Percentiles rank a stretch among this genome's conserved stretches.
Conservation (phyloP, 1,140 invertebrate genomes). For the Eumeta japonica region DNA sequence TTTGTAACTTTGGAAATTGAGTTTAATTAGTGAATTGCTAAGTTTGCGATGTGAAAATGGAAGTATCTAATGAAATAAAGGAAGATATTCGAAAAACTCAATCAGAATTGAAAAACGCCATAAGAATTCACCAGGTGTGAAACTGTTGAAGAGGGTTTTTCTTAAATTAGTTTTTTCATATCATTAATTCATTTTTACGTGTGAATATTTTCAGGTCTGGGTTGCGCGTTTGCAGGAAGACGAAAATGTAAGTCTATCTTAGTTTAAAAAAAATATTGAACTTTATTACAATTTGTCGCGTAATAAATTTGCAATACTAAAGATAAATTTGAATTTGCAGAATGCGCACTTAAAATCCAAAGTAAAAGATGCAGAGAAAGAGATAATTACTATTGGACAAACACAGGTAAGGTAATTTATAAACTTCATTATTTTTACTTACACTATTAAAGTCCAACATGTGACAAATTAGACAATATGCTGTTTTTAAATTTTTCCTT, state of each 20-base stretch:
- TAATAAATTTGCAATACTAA: constrained; percentile 9
- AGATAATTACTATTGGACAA: constrained; percentile 56
- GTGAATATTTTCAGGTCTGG: constrained; percentile 59
- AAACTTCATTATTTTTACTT: too few species aligned
- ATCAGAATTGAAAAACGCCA: constrained; percentile 65
- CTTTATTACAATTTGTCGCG: background rate
- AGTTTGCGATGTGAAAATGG: constrained; percentile 60
- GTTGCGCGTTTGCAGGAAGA: constrained; percentile 60
- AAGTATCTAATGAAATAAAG: constrained; percentile 65
- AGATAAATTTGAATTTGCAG: constrained; percentile 26
- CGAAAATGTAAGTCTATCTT: constrained; percentile 60
- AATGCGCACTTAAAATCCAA: constrained; percentile 49
- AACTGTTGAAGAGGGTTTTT: constrained; percentile 9
- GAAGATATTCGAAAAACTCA: constrained; percentile 64
- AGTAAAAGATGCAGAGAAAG: constrained; percentile 56
- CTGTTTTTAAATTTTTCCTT: too few species aligned
- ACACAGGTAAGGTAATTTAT: constrained; percentile 50
- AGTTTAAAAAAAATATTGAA: too few species aligned
- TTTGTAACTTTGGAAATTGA: background rate
- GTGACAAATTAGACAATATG: too few species aligned
- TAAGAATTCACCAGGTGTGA: constrained; percentile 68
- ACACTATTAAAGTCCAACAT: too few species aligned
- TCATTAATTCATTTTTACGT: constrained; percentile 9
- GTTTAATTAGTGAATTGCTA: background rate
- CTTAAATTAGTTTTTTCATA: constrained; percentile 6